Percentiles rank a stretch among this genome's conserved stretches.
Conservation (phyloP, 2,888 invertebrate genomes). For the Pycnomerus fuliginosus region DNA sequence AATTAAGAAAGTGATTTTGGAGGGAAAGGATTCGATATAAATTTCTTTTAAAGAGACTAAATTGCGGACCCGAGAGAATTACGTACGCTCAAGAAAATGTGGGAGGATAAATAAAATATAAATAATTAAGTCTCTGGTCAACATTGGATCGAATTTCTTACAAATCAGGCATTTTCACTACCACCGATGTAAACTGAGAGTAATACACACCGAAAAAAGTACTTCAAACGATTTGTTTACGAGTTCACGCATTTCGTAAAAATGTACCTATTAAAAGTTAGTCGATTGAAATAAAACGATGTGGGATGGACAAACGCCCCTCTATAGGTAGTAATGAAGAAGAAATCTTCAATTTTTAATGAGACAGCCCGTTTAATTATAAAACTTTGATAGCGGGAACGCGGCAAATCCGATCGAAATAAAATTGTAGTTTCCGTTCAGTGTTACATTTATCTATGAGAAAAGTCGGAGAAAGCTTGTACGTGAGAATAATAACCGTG, state of each 20-base stretch:
- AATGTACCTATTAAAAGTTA: too few relatives aligned
- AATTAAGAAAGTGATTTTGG: conserved; percentile 1
- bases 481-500: conserved; percentile 27
- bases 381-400: too few relatives aligned
- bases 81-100: conserved; percentile 21
- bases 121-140: conserved; percentile 24
- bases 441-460: conserved; percentile 22
- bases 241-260: too few relatives aligned
- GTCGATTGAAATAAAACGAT: too few relatives aligned
- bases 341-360: too few relatives aligned
- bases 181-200: conserved; percentile 9
- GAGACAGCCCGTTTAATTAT: too few relatives aligned
- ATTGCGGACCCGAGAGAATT: conserved; percentile 20
- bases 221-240: too few relatives aligned
- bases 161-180: conserved; percentile 15
- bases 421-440: conserved; percentile 3
- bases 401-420: too few relatives aligned
- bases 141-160: conserved; percentile 18
- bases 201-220: too few relatives aligned
- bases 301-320: neutral
- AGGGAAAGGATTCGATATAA: conserved; percentile 12
- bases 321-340: neutral
- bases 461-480: conserved; percentile 20
- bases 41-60: conserved; percentile 14
- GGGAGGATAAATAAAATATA: conserved; percentile 23